phyloP scores from a whole-genome alignment of 2,113 vertebrate genomes.

The Lepus europaeus region DNA sequence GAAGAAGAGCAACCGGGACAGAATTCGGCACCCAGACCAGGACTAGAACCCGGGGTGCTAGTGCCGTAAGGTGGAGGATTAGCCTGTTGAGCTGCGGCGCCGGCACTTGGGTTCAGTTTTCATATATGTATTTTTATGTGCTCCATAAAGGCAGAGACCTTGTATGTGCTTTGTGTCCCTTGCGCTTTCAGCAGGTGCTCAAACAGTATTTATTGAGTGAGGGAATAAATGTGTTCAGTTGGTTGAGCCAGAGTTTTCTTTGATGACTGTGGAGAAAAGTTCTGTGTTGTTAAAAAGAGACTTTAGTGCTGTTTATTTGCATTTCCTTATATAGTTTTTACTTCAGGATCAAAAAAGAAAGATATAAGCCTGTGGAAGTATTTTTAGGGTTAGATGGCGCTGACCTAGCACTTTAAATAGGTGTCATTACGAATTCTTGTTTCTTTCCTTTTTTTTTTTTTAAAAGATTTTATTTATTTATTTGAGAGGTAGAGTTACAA shows the following conservation, averaged over 20 bases:
- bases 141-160: neutral
- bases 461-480: no score
- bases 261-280: neutral
- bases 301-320: neutral
- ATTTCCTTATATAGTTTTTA: slow-evolving; percentile 61
- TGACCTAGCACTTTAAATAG: slow-evolving; percentile 32
- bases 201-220: neutral
- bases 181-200: neutral
- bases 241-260: neutral
- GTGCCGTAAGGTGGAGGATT: no score
- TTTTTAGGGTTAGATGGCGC: slow-evolving; percentile 39
- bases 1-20: no score
- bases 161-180: neutral
- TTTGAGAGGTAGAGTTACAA: no score
- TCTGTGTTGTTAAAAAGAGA: neutral
- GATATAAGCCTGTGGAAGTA: neutral
- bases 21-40: no score
- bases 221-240: neutral
- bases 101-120: neutral
- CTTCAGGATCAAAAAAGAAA: neutral
- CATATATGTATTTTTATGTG: slow-evolving; percentile 27
- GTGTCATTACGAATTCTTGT: slow-evolving; percentile 1
- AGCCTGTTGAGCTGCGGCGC: no score
- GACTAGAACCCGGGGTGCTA: no score
- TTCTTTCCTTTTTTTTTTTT: no score